Percentiles rank a stretch among this genome's conserved stretches.
phyloP scores from a whole-genome alignment of 2,888 invertebrate genomes.

The Melanargia galathea region DNA sequence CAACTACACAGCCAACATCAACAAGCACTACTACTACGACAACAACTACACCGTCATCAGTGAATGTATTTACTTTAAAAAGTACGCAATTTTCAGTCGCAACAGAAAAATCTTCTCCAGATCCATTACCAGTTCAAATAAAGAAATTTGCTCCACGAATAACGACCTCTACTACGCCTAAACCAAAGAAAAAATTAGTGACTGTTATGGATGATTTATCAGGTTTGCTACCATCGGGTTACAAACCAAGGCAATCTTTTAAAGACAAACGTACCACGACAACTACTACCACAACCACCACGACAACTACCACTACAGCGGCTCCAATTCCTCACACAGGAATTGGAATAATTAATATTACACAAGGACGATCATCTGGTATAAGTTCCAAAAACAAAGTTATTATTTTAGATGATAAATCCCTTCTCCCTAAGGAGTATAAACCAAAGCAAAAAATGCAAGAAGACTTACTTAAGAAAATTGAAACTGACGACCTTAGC shows the following conservation, averaged over 20 bases:
- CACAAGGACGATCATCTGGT: slow-evolving; percentile 78
- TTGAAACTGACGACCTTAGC: slow-evolving; percentile 81
- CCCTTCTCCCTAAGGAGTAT: slow-evolving; percentile 81
- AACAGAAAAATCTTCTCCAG: slow-evolving; percentile 80
- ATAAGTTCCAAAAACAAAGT: slow-evolving; percentile 83
- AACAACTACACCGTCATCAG: slow-evolving; percentile 57
- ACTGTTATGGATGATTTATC: slow-evolving; percentile 83
- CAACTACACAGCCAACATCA: slow-evolving; percentile 63
- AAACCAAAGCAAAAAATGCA: slow-evolving; percentile 68
- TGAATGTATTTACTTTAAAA: slow-evolving; percentile 78
- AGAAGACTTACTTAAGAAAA: slow-evolving; percentile 71
- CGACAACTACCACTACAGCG: slow-evolving; percentile 50
- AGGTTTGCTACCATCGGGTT: slow-evolving; percentile 84
- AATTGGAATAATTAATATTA: slow-evolving; percentile 60
- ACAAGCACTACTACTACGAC: slow-evolving; percentile 58
- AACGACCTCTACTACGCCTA: slow-evolving; percentile 69
- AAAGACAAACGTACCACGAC: slow-evolving; percentile 81
- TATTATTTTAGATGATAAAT: slow-evolving; percentile 78
- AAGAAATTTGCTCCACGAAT: slow-evolving; percentile 84
- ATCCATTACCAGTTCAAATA: slow-evolving; percentile 83
- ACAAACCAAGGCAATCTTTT: slow-evolving; percentile 78
- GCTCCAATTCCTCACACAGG: slow-evolving; percentile 47
- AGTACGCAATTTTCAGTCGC: slow-evolving; percentile 73
- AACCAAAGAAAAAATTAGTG: slow-evolving; percentile 73
- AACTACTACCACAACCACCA: slow-evolving; percentile 55